Base-by-base conservation (phyloP, 2,888 invertebrate genomes). In the Cephus nigrinus region DNA sequence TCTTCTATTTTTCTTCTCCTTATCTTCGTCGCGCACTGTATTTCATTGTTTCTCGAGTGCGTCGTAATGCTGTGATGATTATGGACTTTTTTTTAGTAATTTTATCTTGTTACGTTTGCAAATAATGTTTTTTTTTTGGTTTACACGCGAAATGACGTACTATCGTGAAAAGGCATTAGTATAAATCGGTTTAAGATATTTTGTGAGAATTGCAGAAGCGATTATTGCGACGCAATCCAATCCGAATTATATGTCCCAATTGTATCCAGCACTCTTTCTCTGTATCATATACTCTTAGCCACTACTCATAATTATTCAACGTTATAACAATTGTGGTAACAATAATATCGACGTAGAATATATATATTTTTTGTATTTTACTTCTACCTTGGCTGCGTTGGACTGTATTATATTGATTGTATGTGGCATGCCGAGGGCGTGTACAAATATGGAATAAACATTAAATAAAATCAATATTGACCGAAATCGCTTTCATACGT, bases 321-420 rank as follows among this genome's bases (percentile, higher is more conserved):
- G 84, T 85, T 87, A 85, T 85, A 84, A 85, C 85, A 84, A 40
- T 84, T 85, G 85, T 85, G 87, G 85, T 88, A 88, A 87, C 84
- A 86, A 87, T 86, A 86, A 86, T 84, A 85, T 86, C 84, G 82
- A 84, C 83, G 86, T 88, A 87, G 86, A 85, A 83, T 86, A 88
- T 86, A 88, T 83, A 86, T 87, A 85, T 87, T 88, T 88, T 88
- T 89, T 88, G 88, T 89, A 89, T 88, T 88, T 88, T 88, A 87
- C 87, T 85, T 87, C 88, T 87, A 88, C 87, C 88, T 87, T 88
- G 87, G 88, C 88, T 89, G 86, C 87, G 84, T 88, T 89, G 86
- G 84, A 88, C 83, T 89, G 89, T 89, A 88, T 87, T 85, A 89
- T 89, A 88, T 88, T 87, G 86, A 87, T 88, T 88, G 85, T 88